Evolutionary conservation across 1,140 invertebrate genomes (phyloP), one percentile per base, ranked within the genome.

Genomic region (Charaxes varanes): DNA sequence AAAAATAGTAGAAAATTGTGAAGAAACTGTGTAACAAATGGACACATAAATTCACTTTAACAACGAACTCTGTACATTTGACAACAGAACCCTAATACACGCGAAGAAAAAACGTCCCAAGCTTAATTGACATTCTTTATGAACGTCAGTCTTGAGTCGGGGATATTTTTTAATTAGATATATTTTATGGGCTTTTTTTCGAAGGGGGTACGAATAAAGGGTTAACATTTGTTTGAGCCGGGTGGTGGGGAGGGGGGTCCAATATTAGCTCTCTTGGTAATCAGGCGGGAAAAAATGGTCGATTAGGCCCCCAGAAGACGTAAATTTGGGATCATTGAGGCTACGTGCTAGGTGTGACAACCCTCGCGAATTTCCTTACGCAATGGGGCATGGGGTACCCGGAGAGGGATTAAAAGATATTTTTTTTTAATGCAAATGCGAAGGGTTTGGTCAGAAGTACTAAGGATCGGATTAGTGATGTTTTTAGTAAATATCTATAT

Each of bases 131-230:
- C 82, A 84, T 85, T 85, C 81, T 85, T 85, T 85, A 85, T 82
- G 71, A 73, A 64, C 73, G 77, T 78, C 82, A 81, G 72, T 67
- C 68, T 80, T 80, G 67, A 74, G 64, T 72, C 76, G 71, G 64
- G 82, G 77, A 84, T 84, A 84, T 85, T 85, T 85, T 85, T 84
- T 85, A 85, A 85, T 85, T 85, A 85, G 78, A 85, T 85, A 84
- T 85, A 85, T 85, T 85, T 85, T 85, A 85, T 85, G 82, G 62
- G 69, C 42, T 68, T 80, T 82, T 80, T 82, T 79, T 65, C 69
- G 61, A 71, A 76, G 65, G 71, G 73, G 68, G 63, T 41, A 60
- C 50, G 69, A 60, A 67, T 68, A 78, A 81, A 81, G 80, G 80
- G 78, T 82, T 83, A 81, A 77, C 73, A 80, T 82, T 84, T 84